Conservation (phyloP, 2,113 vertebrate species). For the Notiomystis cincta region DNA sequence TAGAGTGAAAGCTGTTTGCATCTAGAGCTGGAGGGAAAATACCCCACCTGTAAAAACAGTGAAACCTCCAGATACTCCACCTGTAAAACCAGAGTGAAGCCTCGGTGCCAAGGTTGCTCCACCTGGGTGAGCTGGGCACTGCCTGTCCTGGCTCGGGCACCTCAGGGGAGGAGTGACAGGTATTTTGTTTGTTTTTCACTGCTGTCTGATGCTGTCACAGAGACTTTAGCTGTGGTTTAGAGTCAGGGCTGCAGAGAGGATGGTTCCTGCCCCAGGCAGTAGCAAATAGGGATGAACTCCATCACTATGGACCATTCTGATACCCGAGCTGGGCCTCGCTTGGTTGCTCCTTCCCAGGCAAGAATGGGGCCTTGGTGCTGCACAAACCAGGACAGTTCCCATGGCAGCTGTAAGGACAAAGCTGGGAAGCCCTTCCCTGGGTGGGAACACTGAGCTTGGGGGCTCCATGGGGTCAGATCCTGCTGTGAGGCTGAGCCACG, state of each 20-base stretch:
- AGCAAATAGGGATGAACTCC: background rate
- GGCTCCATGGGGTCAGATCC: background rate
- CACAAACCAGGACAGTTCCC: accelerated
- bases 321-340: background rate
- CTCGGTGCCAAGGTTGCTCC: background rate
- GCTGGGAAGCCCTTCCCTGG: background rate
- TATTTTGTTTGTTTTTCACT: background rate
- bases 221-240: background rate
- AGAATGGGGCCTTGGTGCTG: background rate
- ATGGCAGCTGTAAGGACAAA: background rate
- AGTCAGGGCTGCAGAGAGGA: background rate
- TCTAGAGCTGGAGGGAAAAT: background rate
- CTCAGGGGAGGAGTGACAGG: no score
- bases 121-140: background rate
- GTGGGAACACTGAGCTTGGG: accelerated
- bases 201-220: background rate
- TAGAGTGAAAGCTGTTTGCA: background rate
- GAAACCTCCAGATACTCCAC: background rate
- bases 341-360: background rate
- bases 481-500: background rate
- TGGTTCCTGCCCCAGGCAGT: background rate
- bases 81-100: background rate
- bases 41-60: background rate
- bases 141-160: accelerated
- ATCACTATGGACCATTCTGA: background rate